Percentiles rank a stretch among this genome's conserved stretches.
These are phyloP conservation scores for Perdix hodgsoniae DNA, from an alignment of 2,797 vertebrate species.

Conservation along the genomic window DNA sequence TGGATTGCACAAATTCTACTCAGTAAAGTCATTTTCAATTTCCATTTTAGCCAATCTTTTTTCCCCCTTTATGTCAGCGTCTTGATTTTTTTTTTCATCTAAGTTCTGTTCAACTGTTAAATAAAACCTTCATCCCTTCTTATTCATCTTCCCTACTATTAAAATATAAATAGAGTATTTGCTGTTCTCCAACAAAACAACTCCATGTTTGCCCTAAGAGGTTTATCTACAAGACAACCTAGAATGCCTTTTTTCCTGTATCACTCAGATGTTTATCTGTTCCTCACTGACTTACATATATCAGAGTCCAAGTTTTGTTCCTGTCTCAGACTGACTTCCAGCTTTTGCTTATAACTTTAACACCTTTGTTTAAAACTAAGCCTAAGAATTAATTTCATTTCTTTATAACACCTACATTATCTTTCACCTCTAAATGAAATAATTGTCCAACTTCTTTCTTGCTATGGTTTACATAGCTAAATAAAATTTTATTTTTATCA, in stretches of 20 bases:
- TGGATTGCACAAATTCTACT: slow-evolving; percentile 6
- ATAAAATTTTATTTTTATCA: background rate
- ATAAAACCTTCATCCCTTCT: background rate
- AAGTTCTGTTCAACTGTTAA: background rate
- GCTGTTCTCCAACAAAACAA: background rate
- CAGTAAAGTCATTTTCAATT: slow-evolving; percentile 45
- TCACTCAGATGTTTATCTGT: background rate
- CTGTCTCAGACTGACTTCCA: background rate
- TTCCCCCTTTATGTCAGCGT: slow-evolving; percentile 4
- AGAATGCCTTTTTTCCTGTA: background rate
- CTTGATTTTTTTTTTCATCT: slow-evolving; percentile 7
- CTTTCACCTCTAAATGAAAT: background rate
- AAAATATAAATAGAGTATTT: slow-evolving; percentile 6
- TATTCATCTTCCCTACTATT: background rate
- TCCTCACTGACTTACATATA: background rate
- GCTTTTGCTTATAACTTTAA: background rate
- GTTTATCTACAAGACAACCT: background rate
- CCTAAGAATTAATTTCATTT: background rate
- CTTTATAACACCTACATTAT: background rate
- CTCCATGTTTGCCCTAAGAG: background rate
- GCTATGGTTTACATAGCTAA: background rate
- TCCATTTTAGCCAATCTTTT: slow-evolving; percentile 14
- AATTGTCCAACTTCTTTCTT: background rate
- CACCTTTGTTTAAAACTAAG: background rate
- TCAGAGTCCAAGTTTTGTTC: background rate